phyloP scores from a whole-genome alignment of 2,113 vertebrate genomes.

The Eolophus roseicapilla region DNA sequence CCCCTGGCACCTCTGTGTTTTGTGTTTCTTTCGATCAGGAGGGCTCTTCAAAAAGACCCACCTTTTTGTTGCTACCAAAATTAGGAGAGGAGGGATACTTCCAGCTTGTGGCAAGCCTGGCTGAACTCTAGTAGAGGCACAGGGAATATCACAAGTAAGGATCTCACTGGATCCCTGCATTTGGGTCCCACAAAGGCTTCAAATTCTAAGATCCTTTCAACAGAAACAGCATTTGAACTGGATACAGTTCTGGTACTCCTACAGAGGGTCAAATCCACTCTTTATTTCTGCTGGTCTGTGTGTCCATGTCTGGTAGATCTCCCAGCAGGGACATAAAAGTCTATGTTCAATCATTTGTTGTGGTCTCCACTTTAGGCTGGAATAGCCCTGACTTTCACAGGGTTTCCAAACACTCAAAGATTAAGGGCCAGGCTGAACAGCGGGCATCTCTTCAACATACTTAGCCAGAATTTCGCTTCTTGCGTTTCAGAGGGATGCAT shows the following conservation, averaged over 20 bases:
- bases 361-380: not conserved
- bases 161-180: not conserved
- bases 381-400: not conserved
- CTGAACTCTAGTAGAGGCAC: not conserved
- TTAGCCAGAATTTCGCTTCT: not conserved
- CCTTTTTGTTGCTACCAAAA: not conserved
- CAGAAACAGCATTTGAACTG: not conserved
- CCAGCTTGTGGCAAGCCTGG: not conserved
- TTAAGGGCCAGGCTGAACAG: not conserved
- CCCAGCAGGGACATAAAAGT: not conserved
- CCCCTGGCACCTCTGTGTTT: not conserved
- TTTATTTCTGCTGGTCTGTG: not conserved
- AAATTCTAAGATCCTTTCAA: not conserved
- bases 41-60: rapidly evolving
- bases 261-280: not conserved
- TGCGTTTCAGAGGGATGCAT: not conserved
- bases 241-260: not conserved
- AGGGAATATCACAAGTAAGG: not conserved
- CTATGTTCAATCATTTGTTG: not conserved
- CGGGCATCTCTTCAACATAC: not conserved
- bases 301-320: not conserved
- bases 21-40: not conserved
- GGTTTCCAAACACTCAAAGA: constrained; percentile 22
- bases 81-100: not conserved
- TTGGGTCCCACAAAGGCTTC: not conserved